These are phyloP conservation scores for Caenorhabditis macrosperma DNA, from an alignment of 2,888 invertebrate genomes.

Conservation along the genomic window DNA sequence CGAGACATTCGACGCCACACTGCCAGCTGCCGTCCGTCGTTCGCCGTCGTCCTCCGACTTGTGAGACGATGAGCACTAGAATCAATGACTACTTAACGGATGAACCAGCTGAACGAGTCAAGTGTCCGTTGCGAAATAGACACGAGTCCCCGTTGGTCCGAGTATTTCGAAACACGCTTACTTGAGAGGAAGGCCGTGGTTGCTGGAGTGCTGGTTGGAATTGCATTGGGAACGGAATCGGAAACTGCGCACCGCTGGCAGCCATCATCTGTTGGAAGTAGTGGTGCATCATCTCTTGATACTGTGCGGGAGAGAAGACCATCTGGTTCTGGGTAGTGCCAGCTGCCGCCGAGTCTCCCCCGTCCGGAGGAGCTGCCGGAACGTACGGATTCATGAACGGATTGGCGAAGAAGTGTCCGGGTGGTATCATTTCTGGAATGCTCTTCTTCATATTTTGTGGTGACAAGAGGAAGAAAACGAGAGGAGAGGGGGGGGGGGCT, in stretches of 20 bases:
- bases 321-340: slow-evolving; percentile 20
- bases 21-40: slow-evolving; percentile 54
- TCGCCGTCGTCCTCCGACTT: slow-evolving; percentile 46
- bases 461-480: background rate
- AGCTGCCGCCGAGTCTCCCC: background rate
- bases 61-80: slow-evolving; percentile 53
- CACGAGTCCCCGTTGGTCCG: too few relatives aligned
- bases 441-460: background rate
- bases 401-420: slow-evolving; percentile 76
- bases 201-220: slow-evolving; percentile 57
- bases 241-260: slow-evolving; percentile 62
- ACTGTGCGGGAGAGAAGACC: slow-evolving; percentile 76
- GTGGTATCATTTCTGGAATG: slow-evolving; percentile 67
- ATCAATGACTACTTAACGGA: slow-evolving; percentile 3
- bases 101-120: background rate
- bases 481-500: background rate
- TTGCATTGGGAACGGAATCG: slow-evolving; percentile 68
- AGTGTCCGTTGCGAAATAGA: slow-evolving; percentile 7
- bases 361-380: slow-evolving; percentile 32
- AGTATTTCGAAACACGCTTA: slow-evolving; percentile 6
- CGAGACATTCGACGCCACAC: slow-evolving; percentile 37
- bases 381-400: slow-evolving; percentile 79
- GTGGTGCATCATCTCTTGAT: slow-evolving; percentile 80
- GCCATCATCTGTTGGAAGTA: slow-evolving; percentile 77
- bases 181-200: slow-evolving; percentile 59